These are phyloP conservation scores for Drosophila prosaltans DNA, from an alignment of 1,140 invertebrate genomes.

Conservation along the genomic window DNA sequence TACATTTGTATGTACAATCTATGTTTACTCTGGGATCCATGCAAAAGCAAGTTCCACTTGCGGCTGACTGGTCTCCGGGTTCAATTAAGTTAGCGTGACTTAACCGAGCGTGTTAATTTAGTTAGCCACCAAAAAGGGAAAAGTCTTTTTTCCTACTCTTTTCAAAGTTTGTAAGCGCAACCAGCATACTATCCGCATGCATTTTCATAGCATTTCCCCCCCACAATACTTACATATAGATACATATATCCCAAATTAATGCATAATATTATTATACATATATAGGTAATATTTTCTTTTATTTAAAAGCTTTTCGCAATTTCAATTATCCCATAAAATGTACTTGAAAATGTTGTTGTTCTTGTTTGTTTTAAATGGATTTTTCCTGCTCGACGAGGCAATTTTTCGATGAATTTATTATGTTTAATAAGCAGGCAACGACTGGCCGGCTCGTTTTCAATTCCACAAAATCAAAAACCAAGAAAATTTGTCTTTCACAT, in stretches of 20 bases:
- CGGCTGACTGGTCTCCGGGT: conserved; percentile 19
- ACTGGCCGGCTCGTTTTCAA: not conserved
- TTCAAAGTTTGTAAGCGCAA: conserved; percentile 43
- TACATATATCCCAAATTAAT: not conserved
- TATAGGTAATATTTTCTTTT: not conserved
- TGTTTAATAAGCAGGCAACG: conserved; percentile 10
- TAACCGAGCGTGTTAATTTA: conserved; percentile 74
- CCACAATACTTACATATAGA: not conserved
- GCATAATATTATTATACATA: not conserved
- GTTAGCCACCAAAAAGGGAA: conserved; percentile 28
- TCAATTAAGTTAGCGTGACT: conserved; percentile 52
- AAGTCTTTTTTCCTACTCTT: not conserved
- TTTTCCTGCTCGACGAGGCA: conserved; percentile 23
- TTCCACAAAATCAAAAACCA: conserved; percentile 17
- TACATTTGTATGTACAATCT: not conserved
- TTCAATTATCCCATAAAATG: conserved; percentile 69
- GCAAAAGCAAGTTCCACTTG: conserved; percentile 9
- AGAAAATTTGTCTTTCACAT: conserved; percentile 57
- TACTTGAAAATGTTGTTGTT: conserved; percentile 67
- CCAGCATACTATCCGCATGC: not conserved
- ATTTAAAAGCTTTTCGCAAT: conserved; percentile 46
- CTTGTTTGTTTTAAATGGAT: conserved; percentile 18
- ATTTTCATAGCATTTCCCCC: not conserved
- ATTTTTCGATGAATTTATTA: conserved; percentile 47
- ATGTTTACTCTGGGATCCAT: not conserved